These are phyloP conservation scores for Plagiodera versicolora DNA, from an alignment of 2,888 invertebrate genomes.

Conservation along the genomic window DNA sequence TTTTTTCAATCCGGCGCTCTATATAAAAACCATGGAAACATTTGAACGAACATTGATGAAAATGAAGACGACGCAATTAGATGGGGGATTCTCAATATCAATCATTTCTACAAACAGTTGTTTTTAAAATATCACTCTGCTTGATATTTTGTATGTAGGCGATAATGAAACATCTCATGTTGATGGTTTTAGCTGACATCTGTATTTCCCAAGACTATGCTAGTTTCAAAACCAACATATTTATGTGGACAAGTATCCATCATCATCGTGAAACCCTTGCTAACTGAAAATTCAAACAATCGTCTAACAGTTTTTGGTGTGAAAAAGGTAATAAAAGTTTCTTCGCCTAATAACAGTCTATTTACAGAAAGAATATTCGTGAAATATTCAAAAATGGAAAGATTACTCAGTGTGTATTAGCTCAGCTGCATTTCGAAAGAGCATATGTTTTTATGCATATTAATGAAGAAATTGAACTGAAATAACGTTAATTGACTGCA, in stretches of 20 bases:
- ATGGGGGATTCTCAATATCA: too few species aligned
- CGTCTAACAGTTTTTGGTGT: conserved; percentile 36
- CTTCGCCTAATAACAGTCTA: conserved; percentile 30
- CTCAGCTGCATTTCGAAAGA: conserved; percentile 34
- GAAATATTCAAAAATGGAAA: conserved; percentile 35
- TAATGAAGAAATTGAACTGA: not conserved
- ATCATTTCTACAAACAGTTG: too few species aligned
- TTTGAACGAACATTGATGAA: too few species aligned
- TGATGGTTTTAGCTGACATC: not conserved
- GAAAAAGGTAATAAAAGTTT: conserved; percentile 37
- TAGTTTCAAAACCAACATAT: conserved; percentile 22
- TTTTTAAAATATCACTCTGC: too few species aligned
- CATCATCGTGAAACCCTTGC: conserved; percentile 18
- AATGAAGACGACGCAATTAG: too few species aligned
- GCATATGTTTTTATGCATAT: conserved; percentile 9
- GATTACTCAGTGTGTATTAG: conserved; percentile 30
- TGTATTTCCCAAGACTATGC: conserved; percentile 1
- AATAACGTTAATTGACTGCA: not conserved
- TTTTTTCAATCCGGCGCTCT: too few species aligned
- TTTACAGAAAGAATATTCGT: conserved; percentile 31
- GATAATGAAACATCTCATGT: too few species aligned
- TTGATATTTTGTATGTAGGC: too few species aligned
- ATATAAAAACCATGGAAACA: too few species aligned
- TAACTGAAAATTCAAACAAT: conserved; percentile 31
- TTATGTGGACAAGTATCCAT: conserved; percentile 16